phyloP scores from a whole-genome alignment of 2,797 vertebrate species.

The Natrix natrix region DNA sequence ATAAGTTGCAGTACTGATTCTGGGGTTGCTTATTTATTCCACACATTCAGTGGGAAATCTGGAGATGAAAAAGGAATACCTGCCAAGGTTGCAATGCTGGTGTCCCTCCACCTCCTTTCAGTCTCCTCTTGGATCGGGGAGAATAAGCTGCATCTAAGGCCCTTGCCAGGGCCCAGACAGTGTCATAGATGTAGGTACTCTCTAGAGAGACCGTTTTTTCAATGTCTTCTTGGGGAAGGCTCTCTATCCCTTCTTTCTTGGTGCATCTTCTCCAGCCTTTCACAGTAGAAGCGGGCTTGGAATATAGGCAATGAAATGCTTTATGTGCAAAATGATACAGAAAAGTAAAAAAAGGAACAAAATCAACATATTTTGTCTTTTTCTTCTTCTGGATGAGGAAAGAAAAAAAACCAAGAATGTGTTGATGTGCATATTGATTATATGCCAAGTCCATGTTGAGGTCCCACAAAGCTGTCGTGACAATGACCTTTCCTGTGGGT shows the following conservation, averaged over 20 bases:
- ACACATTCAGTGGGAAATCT: too few relatives aligned
- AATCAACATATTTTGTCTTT: not conserved
- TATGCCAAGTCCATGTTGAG: not conserved
- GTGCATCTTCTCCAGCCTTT: not conserved
- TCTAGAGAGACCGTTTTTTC: not conserved
- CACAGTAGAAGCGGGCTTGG: not conserved
- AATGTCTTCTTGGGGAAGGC: not conserved
- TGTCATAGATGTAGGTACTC: not conserved
- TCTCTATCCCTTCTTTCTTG: not conserved
- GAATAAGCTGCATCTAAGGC: not conserved
- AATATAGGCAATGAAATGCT: not conserved
- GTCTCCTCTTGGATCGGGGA: not conserved
- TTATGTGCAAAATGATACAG: not conserved
- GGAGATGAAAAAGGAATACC: not conserved
- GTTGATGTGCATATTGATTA: not conserved
- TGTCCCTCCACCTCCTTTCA: not conserved
- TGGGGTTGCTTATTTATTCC: too few relatives aligned
- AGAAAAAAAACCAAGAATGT: not conserved
- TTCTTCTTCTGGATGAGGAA: not conserved
- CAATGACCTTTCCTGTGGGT: not conserved
- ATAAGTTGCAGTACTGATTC: too few relatives aligned
- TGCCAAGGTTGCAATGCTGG: not conserved
- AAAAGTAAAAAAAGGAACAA: rapidly evolving
- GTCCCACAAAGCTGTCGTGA: not conserved
- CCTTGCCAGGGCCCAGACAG: not conserved